Percentiles rank a stretch among this genome's conserved stretches.
These are phyloP conservation scores for Diaperis boleti DNA, from an alignment of 2,888 invertebrate genomes.

Conservation along the genomic window DNA sequence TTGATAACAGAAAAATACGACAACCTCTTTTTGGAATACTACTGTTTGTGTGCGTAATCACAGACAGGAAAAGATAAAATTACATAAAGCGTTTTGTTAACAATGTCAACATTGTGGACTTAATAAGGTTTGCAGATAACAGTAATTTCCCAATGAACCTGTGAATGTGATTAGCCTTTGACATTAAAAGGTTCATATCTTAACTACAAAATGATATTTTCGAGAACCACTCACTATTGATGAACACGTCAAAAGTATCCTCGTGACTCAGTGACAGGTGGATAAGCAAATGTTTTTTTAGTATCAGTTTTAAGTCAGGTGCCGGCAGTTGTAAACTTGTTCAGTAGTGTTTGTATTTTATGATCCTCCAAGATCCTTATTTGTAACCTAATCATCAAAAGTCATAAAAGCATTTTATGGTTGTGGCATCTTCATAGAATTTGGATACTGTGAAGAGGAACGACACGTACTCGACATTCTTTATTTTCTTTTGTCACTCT, in stretches of 20 bases:
- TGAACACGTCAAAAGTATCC: slow-evolving; percentile 10
- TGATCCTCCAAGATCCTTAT: slow-evolving; percentile 11
- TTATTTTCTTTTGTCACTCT: neutral
- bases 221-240: neutral
- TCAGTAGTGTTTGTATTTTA: slow-evolving; percentile 32
- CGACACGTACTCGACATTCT: slow-evolving; percentile 18
- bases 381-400: slow-evolving; percentile 26
- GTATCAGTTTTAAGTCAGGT: slow-evolving; percentile 18
- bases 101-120: too few species aligned
- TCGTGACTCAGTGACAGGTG: slow-evolving; percentile 31
- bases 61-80: neutral
- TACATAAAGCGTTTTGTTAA: neutral
- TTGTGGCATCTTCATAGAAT: slow-evolving; percentile 11
- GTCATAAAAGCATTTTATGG: slow-evolving; percentile 25
- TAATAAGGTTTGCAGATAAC: neutral
- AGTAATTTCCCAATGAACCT: too few species aligned
- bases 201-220: neutral
- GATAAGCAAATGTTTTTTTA: slow-evolving; percentile 28
- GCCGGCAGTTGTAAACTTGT: slow-evolving; percentile 11
- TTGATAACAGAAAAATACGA: neutral
- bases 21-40: neutral
- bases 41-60: neutral
- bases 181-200: slow-evolving; percentile 45
- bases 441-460: slow-evolving; percentile 10
- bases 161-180: slow-evolving; percentile 45